These are phyloP conservation scores for Pristis pectinata DNA, from an alignment of 2,797 vertebrate species.

Conservation along the genomic window DNA sequence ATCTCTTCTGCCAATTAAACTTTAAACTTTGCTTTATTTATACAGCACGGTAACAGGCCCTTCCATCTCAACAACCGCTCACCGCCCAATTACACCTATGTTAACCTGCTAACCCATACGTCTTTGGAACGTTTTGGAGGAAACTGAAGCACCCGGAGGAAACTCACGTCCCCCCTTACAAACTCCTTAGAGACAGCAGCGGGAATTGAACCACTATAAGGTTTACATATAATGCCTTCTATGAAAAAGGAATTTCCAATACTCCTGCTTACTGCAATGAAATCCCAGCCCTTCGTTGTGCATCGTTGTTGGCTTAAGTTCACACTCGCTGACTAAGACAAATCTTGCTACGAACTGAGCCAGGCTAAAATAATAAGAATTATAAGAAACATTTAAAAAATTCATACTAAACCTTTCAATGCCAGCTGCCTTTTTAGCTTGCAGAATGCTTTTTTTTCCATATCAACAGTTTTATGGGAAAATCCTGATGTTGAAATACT, in stretches of 20 bases:
- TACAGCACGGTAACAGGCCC: too few species aligned
- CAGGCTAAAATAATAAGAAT: not conserved
- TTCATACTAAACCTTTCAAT: not conserved
- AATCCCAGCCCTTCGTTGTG: not conserved
- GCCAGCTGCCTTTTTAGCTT: not conserved
- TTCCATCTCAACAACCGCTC: too few species aligned
- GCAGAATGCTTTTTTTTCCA: slow-evolving; percentile 8
- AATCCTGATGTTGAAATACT: not conserved
- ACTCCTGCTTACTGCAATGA: not conserved
- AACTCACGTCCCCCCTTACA: too few species aligned
- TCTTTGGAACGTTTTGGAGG: too few species aligned
- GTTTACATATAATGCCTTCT: too few species aligned
- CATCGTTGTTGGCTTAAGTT: not conserved
- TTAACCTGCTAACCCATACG: too few species aligned
- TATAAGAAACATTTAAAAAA: not conserved
- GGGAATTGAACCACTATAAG: too few species aligned
- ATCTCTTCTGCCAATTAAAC: not conserved
- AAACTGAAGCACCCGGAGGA: too few species aligned
- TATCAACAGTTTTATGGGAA: not conserved
- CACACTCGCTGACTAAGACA: not conserved
- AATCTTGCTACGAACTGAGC: not conserved
- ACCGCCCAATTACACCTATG: too few species aligned
- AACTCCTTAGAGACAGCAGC: too few species aligned
- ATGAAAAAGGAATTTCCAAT: not conserved
- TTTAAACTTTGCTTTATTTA: too few species aligned